A percentile compares a stretch with the other conserved stretches of the same genome.
phyloP scores from a whole-genome alignment of 64 coral and sea anemone genomes.

The Pocillopora damicornis region DNA sequence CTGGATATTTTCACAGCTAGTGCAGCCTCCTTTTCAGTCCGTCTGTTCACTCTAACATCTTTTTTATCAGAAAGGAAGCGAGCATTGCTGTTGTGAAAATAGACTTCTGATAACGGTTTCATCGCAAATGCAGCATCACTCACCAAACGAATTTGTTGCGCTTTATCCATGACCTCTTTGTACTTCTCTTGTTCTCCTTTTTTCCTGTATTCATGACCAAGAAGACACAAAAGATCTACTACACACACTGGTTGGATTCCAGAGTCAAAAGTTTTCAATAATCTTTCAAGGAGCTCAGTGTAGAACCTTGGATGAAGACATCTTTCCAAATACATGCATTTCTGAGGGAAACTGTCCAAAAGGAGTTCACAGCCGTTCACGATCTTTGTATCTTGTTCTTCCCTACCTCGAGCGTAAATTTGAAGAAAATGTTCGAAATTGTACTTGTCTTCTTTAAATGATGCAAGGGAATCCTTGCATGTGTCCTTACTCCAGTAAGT shows the following conservation, averaged over 20 bases:
- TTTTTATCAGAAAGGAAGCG: neutral
- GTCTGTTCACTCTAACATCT: neutral
- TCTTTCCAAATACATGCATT: constrained; percentile 26
- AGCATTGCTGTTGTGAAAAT: constrained; percentile 14
- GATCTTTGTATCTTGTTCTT: neutral
- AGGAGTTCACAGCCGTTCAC: neutral
- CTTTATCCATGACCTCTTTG: constrained; percentile 12
- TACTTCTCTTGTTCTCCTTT: neutral
- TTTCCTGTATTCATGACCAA: constrained; percentile 9
- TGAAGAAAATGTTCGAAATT: constrained; percentile 39
- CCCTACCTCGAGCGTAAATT: neutral
- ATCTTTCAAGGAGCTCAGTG: neutral
- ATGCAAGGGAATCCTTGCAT: constrained; percentile 39
- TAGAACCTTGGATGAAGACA: constrained; percentile 25
- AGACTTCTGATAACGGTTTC: neutral
- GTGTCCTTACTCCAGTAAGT: constrained; percentile 41
- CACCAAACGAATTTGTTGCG: neutral
- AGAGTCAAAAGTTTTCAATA: neutral
- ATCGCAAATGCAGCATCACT: neutral
- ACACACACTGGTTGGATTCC: neutral
- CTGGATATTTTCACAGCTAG: neutral
- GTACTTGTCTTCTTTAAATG: constrained; percentile 20
- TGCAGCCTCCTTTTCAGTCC: neutral
- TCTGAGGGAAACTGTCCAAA: neutral
- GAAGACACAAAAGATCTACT: constrained; percentile 3